phyloP scores from a whole-genome alignment of 2,113 vertebrate species.

The Nothoprocta pentlandii region DNA sequence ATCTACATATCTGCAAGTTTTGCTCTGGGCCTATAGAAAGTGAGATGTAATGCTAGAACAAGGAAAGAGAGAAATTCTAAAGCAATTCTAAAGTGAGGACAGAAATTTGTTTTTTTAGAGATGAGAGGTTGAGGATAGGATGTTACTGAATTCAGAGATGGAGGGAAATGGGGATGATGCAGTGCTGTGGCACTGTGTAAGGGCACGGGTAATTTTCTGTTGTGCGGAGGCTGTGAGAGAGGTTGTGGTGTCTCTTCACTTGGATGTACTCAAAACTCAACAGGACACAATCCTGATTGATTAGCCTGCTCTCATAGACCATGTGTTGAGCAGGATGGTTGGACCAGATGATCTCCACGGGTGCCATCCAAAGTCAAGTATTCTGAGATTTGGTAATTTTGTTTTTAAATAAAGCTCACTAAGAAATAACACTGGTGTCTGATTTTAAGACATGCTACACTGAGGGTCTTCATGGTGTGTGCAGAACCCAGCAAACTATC shows the following conservation, averaged over 20 bases:
- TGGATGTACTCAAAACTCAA: neutral
- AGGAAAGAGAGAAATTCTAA: neutral
- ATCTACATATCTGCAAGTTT: neutral
- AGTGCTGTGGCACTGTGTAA: neutral
- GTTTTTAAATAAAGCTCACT: neutral
- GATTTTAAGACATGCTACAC: neutral
- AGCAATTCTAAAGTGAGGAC: neutral
- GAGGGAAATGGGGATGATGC: neutral
- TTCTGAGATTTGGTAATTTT: neutral
- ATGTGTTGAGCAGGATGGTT: no score
- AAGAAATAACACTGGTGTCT: neutral
- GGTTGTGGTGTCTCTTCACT: neutral
- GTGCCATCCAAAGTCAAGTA: no score
- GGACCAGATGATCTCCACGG: no score
- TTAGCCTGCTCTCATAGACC: neutral
- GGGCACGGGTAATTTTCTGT: neutral
- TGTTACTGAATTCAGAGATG: neutral
- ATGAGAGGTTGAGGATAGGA: neutral
- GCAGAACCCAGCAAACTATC: neutral
- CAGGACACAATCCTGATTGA: neutral
- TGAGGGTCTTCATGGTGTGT: fast-evolving
- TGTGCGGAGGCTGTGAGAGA: neutral
- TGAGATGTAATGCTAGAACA: neutral
- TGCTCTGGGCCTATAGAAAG: fast-evolving
- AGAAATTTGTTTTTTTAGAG: neutral